These are phyloP conservation scores for Psophia crepitans DNA, from an alignment of 2,113 vertebrate species.

Conservation along the genomic window DNA sequence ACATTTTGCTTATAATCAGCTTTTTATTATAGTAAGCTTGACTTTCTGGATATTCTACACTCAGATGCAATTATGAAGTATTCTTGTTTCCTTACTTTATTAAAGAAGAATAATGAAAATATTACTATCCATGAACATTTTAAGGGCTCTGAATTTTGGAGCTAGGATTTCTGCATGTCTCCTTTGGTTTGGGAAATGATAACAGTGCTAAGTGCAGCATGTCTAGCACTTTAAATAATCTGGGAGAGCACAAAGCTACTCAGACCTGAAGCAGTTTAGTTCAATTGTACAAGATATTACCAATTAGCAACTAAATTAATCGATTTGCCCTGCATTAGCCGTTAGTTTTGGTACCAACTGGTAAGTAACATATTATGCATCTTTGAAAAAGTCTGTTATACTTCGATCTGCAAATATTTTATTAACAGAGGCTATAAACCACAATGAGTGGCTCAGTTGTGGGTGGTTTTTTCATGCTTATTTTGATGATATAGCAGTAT, in stretches of 20 bases:
- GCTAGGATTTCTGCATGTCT: not conserved
- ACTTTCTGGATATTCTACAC: not conserved
- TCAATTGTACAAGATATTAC: not conserved
- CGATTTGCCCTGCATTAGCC: not conserved
- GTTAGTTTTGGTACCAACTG: not conserved
- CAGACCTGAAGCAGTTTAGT: not conserved
- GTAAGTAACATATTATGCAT: not conserved
- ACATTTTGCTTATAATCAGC: not conserved
- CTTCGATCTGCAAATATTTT: slow-evolving; percentile 54
- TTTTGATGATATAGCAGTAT: slow-evolving; percentile 58
- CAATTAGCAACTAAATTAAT: slow-evolving; percentile 23
- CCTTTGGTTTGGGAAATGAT: not conserved
- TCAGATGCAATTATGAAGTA: not conserved
- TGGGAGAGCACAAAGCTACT: not conserved
- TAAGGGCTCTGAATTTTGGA: not conserved
- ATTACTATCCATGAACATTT: not conserved
- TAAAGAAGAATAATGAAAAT: not conserved
- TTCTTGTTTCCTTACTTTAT: not conserved
- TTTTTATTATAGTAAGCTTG: not conserved
- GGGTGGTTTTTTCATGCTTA: slow-evolving; percentile 52
- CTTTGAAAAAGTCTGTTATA: slow-evolving; percentile 21
- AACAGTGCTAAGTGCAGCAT: not conserved
- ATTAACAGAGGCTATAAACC: slow-evolving; percentile 48
- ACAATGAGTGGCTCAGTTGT: slow-evolving; percentile 35
- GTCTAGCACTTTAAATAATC: not conserved